These are phyloP conservation scores for Sciurus vulgaris DNA, from an alignment of 2,797 vertebrate genomes.

Conservation along the genomic window DNA sequence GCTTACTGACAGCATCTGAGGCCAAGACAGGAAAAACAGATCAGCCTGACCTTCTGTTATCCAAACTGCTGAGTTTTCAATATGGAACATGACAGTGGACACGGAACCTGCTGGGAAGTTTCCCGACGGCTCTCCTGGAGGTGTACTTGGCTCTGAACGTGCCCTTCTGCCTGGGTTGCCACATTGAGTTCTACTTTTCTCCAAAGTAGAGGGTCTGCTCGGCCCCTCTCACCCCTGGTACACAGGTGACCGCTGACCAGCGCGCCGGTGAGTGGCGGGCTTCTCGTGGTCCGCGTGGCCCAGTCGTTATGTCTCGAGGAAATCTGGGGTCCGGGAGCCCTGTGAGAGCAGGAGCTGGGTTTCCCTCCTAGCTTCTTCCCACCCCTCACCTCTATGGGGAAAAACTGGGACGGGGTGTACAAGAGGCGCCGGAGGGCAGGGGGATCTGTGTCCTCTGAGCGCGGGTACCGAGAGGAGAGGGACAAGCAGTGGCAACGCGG, in stretches of 20 bases:
- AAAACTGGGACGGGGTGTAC: rapidly evolving
- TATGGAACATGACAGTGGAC: slow-evolving; percentile 28
- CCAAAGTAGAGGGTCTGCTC: not conserved
- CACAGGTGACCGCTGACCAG: rapidly evolving
- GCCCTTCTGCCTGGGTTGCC: rapidly evolving
- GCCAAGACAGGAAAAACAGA: not conserved
- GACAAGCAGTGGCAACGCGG: rapidly evolving
- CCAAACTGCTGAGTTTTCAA: slow-evolving; percentile 29
- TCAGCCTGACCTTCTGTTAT: not conserved
- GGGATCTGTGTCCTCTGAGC: rapidly evolving
- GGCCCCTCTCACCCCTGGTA: rapidly evolving
- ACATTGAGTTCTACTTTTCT: not conserved
- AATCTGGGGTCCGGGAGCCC: not conserved
- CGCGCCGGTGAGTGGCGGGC: too few relatives aligned
- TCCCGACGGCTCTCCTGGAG: rapidly evolving
- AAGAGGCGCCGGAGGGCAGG: rapidly evolving
- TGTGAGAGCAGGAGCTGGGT: not conserved
- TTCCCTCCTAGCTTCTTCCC: not conserved
- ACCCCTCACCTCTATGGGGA: rapidly evolving
- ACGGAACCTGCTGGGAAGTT: not conserved
- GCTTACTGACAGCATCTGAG: not conserved
- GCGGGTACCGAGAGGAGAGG: rapidly evolving
- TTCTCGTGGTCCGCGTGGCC: not conserved
- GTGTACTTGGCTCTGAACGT: not conserved
- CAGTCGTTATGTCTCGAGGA: rapidly evolving